Evolutionary conservation across 2,113 vertebrate species (phyloP).

Genomic region (Merops nubicus): DNA sequence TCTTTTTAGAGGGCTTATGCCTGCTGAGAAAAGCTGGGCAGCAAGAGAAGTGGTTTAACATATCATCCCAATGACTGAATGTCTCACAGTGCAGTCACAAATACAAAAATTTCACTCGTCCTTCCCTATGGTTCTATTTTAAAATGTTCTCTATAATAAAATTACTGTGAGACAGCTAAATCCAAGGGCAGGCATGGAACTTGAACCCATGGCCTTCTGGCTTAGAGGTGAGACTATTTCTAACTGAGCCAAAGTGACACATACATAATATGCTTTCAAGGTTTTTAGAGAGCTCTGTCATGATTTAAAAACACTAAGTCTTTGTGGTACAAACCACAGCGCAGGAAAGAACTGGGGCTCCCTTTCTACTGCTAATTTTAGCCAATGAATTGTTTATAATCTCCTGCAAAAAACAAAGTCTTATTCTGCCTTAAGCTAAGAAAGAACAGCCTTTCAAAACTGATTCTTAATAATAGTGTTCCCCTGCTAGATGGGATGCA

Average conservation of each 20-base stretch:
- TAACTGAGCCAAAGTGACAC: conserved; percentile 39
- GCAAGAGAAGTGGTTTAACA: not conserved
- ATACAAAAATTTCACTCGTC: not conserved
- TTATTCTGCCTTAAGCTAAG: conserved; percentile 40
- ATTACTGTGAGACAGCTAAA: conserved; percentile 8
- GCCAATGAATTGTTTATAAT: conserved; percentile 50
- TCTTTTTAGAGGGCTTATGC: not conserved
- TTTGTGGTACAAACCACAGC: conserved; percentile 50
- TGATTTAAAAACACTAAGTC: conserved; percentile 49
- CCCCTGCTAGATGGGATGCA: conserved; percentile 31
- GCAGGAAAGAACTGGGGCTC: conserved; percentile 46
- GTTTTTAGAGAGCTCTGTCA: conserved; percentile 37
- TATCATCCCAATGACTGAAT: not conserved
- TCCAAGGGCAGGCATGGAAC: conserved; percentile 34
- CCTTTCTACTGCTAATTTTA: conserved; percentile 55
- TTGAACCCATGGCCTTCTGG: conserved; percentile 56
- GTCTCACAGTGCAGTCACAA: not conserved
- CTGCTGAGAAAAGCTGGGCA: not conserved
- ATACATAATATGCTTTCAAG: conserved; percentile 41
- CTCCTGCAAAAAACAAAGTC: conserved; percentile 35
- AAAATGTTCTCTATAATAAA: conserved; percentile 29
- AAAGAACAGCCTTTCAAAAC: conserved; percentile 39
- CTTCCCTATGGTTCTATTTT: not conserved
- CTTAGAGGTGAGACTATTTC: conserved; percentile 50
- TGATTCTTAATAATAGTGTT: conserved; percentile 50